phyloP scores from a whole-genome alignment of 2,888 invertebrate species.

The Aporophyla lueneburgensis region DNA sequence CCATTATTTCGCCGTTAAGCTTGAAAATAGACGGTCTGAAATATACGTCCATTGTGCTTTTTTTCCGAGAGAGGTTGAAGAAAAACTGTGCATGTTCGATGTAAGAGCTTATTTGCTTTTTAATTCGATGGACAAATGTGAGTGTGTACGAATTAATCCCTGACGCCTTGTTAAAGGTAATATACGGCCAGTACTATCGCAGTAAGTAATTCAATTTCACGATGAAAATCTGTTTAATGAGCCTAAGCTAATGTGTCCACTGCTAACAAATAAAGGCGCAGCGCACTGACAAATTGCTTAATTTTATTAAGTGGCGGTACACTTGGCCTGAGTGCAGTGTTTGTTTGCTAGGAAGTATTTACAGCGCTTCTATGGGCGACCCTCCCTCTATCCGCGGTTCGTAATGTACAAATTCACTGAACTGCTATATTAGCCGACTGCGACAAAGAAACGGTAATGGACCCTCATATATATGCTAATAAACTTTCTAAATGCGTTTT shows the following conservation, averaged over 20 bases:
- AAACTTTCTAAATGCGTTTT: conserved; percentile 87
- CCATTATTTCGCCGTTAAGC: conserved; percentile 30
- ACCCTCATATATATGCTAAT: conserved; percentile 88
- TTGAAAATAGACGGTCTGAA: conserved; percentile 37
- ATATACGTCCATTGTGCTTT: conserved; percentile 27
- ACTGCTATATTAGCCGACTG: conserved; percentile 82
- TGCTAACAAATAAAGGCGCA: conserved; percentile 83
- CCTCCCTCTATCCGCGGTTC: conserved; percentile 67
- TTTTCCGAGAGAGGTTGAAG: conserved; percentile 7
- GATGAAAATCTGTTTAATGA: conserved; percentile 78
- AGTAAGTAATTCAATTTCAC: conserved; percentile 73
- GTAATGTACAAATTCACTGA: conserved; percentile 81
- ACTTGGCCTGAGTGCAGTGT: conserved; percentile 78
- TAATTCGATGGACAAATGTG: conserved; percentile 48
- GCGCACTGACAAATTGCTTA: conserved; percentile 87
- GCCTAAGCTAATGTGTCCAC: conserved; percentile 75
- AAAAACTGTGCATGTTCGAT: conserved; percentile 40
- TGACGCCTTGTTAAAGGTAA: conserved; percentile 65
- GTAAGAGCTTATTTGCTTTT: conserved; percentile 34
- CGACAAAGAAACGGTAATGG: conserved; percentile 87
- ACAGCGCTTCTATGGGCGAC: conserved; percentile 60
- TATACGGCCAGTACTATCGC: conserved; percentile 66
- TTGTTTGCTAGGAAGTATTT: conserved; percentile 75
- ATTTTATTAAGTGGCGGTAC: conserved; percentile 88
- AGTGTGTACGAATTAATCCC: conserved; percentile 52